Conservation (phyloP, 2,797 vertebrate species). For the Cynodonichthys magdalenae region DNA sequence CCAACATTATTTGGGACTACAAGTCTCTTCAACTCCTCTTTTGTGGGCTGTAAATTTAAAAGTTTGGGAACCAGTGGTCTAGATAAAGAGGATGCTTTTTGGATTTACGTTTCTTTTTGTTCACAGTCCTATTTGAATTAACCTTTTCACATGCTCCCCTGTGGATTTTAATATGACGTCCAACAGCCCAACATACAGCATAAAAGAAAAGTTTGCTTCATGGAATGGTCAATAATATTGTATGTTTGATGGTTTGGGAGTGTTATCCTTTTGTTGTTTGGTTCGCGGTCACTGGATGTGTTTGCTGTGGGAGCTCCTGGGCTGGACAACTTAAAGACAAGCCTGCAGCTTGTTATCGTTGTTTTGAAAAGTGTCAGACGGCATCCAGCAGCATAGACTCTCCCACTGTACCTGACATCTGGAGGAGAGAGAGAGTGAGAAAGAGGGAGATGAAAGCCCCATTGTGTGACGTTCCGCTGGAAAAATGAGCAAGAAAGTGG, state of each 20-base stretch:
- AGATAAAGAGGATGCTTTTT: too few relatives aligned
- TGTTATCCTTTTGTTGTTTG: slow-evolving; percentile 14
- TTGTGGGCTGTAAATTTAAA: too few relatives aligned
- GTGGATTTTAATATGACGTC: background rate
- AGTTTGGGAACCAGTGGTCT: too few relatives aligned
- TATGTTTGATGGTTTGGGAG: slow-evolving; percentile 2
- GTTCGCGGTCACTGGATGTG: slow-evolving; percentile 40
- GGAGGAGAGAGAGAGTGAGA: slow-evolving; percentile 59
- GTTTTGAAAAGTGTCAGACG: slow-evolving; percentile 84
- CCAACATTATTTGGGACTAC: too few relatives aligned
- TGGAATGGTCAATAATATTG: slow-evolving; percentile 2
- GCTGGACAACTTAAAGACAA: slow-evolving; percentile 72
- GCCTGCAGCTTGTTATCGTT: slow-evolving; percentile 76
- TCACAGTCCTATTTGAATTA: slow-evolving; percentile 3
- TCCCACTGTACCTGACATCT: slow-evolving; percentile 82
- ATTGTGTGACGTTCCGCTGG: slow-evolving; percentile 65
- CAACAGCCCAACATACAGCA: background rate
- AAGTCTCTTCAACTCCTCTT: too few relatives aligned
- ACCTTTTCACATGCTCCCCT: background rate
- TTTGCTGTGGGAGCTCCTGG: slow-evolving; percentile 56
- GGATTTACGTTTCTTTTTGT: too few relatives aligned
- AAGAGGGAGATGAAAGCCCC: slow-evolving; percentile 49
- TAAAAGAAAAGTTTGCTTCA: background rate
- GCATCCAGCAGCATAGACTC: slow-evolving; percentile 72
- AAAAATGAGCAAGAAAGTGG: slow-evolving; percentile 57